phyloP scores from a whole-genome alignment of 2,888 invertebrate genomes.

The Nebria salina region DNA sequence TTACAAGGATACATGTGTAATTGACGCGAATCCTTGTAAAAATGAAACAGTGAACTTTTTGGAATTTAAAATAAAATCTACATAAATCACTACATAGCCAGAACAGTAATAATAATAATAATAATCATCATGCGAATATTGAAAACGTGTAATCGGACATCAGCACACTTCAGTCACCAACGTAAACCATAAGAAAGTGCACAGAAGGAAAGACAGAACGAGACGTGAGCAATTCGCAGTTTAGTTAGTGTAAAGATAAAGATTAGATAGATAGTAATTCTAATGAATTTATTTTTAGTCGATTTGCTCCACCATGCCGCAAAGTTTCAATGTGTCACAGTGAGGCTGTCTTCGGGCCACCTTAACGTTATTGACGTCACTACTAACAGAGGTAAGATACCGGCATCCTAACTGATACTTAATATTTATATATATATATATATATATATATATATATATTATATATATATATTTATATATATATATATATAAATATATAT shows the following conservation, averaged over 20 bases:
- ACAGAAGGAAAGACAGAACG: slow-evolving; percentile 50
- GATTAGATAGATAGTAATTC: slow-evolving; percentile 50
- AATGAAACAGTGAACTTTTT: neutral
- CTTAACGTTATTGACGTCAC: slow-evolving; percentile 30
- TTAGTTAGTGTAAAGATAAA: slow-evolving; percentile 52
- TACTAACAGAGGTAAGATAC: neutral
- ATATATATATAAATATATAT: neutral
- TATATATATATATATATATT: neutral
- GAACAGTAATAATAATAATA: slow-evolving; percentile 52
- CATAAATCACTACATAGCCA: slow-evolving; percentile 53
- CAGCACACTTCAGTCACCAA: slow-evolving; percentile 54
- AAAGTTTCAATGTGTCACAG: slow-evolving; percentile 47
- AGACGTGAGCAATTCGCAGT: slow-evolving; percentile 54
- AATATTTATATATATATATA: slow-evolving; percentile 3
- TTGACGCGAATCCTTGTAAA: neutral
- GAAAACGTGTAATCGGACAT: slow-evolving; percentile 50
- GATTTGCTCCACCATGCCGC: slow-evolving; percentile 48
- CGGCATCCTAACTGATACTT: neutral
- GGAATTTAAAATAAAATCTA: slow-evolving; percentile 50
- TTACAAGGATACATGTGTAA: neutral
- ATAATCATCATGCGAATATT: slow-evolving; percentile 54
- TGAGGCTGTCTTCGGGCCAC: slow-evolving; percentile 56
- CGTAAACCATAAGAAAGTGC: slow-evolving; percentile 51
- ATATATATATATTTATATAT: neutral
- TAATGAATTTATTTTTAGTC: slow-evolving; percentile 31